Evolutionary conservation across 2,888 invertebrate genomes (phyloP).

Genomic region (Erebia palarica): DNA sequence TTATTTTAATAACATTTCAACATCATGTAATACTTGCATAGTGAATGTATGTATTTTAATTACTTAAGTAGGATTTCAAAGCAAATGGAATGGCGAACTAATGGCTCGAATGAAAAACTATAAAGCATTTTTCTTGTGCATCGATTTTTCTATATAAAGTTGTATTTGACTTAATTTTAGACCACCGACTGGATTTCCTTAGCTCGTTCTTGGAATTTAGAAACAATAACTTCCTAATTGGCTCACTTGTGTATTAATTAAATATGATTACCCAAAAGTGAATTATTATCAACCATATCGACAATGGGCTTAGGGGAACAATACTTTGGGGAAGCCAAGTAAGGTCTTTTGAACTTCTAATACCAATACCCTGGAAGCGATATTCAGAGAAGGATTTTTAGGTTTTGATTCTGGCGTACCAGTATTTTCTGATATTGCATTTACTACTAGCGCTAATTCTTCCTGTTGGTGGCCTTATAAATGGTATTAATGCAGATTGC

Average conservation of each 20-base stretch:
- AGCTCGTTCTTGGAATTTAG: not conserved
- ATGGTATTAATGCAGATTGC: no score
- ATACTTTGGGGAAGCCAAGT: not conserved
- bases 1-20: constrained; percentile 15
- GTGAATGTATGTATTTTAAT: constrained; percentile 29
- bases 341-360: not conserved
- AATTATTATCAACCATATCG: not conserved
- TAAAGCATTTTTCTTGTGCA: not conserved
- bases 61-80: constrained; percentile 31
- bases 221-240: not conserved
- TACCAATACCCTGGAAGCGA: not conserved
- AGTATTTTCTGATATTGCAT: not conserved
- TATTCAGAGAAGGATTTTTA: not conserved
- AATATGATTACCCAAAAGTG: no score
- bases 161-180: not conserved
- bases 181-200: not conserved
- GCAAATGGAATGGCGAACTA: constrained; percentile 20
- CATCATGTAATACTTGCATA: constrained; percentile 20
- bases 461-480: no score
- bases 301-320: not conserved
- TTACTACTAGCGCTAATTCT: no score
- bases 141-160: not conserved
- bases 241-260: not conserved
- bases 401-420: not conserved
- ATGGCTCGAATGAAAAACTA: constrained; percentile 1